Conservation (phyloP, 2,888 invertebrate species). For the Clunio marinus region DNA sequence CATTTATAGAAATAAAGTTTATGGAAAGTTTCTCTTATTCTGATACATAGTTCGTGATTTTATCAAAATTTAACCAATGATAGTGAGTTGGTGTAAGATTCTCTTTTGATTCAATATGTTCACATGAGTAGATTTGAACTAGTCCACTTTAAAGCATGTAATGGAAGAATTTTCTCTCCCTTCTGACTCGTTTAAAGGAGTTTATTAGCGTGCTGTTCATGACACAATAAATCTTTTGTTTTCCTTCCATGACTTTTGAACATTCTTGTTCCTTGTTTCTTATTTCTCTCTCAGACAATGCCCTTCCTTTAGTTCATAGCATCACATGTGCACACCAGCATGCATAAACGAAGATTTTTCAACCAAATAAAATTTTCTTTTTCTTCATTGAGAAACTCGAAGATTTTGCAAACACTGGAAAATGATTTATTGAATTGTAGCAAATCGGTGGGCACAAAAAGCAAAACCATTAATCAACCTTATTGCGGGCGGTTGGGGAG, state of each 20-base stretch:
- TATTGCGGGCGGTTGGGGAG: conserved; percentile 11
- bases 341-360: conserved; percentile 3
- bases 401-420: conserved; percentile 30
- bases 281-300: neutral
- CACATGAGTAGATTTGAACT: neutral
- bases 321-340: conserved; percentile 5
- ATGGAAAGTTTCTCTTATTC: no score
- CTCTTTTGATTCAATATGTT: neutral
- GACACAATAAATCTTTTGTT: neutral
- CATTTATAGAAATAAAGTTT: neutral
- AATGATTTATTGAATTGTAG: conserved; percentile 39
- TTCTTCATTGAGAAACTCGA: neutral
- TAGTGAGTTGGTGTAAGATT: no score
- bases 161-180: neutral
- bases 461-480: conserved; percentile 38
- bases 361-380: neutral
- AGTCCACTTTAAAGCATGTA: neutral
- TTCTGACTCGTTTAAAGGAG: no score
- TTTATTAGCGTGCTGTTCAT: neutral
- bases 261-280: neutral
- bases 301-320: no score
- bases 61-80: conserved; percentile 1
- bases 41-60: neutral
- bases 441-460: conserved; percentile 37
- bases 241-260: neutral